Conservation (phyloP, 1,140 invertebrate genomes). For the Drosophila simulans region DNA sequence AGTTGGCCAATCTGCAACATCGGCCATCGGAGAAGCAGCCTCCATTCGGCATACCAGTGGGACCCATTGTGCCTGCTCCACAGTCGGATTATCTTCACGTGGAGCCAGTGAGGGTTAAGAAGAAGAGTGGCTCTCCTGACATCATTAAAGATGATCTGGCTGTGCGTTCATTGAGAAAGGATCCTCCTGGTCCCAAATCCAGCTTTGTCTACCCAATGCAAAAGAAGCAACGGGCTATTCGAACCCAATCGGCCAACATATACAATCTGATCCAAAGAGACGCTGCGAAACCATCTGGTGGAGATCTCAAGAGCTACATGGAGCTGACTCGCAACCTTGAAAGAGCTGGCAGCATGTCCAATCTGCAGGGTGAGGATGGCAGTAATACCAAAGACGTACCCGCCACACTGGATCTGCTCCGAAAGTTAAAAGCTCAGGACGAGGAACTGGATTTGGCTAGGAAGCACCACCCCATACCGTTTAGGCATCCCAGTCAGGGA, state of each 20-base stretch:
- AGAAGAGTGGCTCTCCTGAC: constrained; percentile 88
- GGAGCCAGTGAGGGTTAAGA: constrained; percentile 71
- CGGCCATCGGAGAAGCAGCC: constrained; percentile 92
- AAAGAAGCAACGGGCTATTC: constrained; percentile 90
- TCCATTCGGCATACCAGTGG: constrained; percentile 94
- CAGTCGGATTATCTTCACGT: constrained; percentile 93
- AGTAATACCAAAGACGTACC: constrained; percentile 61
- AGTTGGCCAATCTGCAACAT: constrained; percentile 89
- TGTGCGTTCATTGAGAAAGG: constrained; percentile 92
- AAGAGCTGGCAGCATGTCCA: constrained; percentile 77
- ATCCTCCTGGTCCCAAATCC: constrained; percentile 85
- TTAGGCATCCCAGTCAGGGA: constrained; percentile 74
- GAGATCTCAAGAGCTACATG: constrained; percentile 77
- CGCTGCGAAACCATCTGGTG: constrained; percentile 81
- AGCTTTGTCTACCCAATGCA: constrained; percentile 71
- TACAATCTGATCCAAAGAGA: constrained; percentile 89
- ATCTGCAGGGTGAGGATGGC: constrained; percentile 47
- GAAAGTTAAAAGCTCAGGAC: constrained; percentile 73
- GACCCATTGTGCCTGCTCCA: constrained; percentile 89
- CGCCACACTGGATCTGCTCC: constrained; percentile 67
- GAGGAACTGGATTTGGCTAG: constrained; percentile 41
- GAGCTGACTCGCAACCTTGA: constrained; percentile 71
- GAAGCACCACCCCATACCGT: constrained; percentile 61
- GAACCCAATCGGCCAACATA: constrained; percentile 92
- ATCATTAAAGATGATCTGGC: constrained; percentile 94